Conservation (phyloP, 35 echinoderm and acorn worm genomes). For the Amphiura filiformis region DNA sequence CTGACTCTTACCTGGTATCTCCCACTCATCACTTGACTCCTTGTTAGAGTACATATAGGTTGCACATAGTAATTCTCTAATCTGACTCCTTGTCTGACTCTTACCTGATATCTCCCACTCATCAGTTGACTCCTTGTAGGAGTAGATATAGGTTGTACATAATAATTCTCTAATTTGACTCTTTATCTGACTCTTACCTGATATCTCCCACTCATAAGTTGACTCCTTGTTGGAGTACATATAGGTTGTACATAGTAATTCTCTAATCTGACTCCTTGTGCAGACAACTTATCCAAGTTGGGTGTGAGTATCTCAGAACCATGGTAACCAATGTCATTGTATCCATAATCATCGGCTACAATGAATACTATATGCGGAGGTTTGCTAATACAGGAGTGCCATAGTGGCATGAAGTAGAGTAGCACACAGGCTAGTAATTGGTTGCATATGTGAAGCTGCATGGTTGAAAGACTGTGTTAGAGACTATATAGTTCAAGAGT, state of each 20-base stretch:
- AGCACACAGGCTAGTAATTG: background rate
- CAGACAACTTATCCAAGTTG: slow-evolving; percentile 49
- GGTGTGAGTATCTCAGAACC: slow-evolving; percentile 60
- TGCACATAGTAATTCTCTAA: no score
- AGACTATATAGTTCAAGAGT: no score
- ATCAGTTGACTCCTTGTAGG: slow-evolving; percentile 58
- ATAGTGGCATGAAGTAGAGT: background rate
- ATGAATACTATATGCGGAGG: slow-evolving; percentile 60
- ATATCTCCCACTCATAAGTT: slow-evolving; percentile 61
- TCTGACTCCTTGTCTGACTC: no score
- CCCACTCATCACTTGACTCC: background rate
- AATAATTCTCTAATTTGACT: slow-evolving; percentile 66
- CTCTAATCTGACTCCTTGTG: slow-evolving; percentile 48
- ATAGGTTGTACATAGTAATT: slow-evolving; percentile 77
- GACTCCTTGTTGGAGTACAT: slow-evolving; percentile 56
- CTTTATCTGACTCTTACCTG: slow-evolving; percentile 48
- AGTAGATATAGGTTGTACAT: slow-evolving; percentile 62
- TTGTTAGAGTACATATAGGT: background rate
- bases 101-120: slow-evolving; percentile 66
- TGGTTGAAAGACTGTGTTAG: background rate
- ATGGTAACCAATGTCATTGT: slow-evolving; percentile 51
- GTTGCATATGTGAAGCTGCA: background rate
- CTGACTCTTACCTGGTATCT: background rate
- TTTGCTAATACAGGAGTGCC: background rate
- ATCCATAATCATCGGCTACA: slow-evolving; percentile 45